Evolutionary conservation across 2,888 invertebrate genomes (phyloP), one percentile per base, ranked within the genome.

Genomic region (Sesia bembeciformis): DNA sequence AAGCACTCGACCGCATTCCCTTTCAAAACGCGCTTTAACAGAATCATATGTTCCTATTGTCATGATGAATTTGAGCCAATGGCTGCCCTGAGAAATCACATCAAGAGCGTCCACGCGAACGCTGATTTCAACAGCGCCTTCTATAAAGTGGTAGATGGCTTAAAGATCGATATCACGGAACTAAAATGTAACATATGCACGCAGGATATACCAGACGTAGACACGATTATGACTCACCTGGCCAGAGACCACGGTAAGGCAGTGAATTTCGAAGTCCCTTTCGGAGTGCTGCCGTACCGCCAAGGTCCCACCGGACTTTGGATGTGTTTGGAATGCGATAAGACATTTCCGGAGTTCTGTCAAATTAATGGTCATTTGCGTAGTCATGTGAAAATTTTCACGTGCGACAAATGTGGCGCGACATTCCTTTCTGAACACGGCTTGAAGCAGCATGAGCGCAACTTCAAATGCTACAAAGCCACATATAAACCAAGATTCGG

Each of bases 11-110:
- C 82, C 43, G 87, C 87, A 4, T 82, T 81, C 60, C 87, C 87
- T 4, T 88, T 88, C 78, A 87, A 87, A 66, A 87, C 87, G 4
- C 76, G 87, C 57, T 87, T 88, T 68, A 87, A 87, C 72, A 78
- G 85, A 62, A 86, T 87, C 53, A 70, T 86, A 23, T 88, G 87
- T 61, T 86, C 87, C 0, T 88, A 87, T 63, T 88, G 87, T 62
- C 84, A 86, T 60, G 87, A 87, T 56, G 85, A 87, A 60, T 84
- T 84, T 57, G 81, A 85, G 61, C 78, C 78, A 3, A 86, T 87
- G 82, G 72, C 82, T 4, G 71, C 78, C 4, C 67, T 88, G 53
- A 75, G 87, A 46, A 76, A 75, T n/a, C 87, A 88, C 59, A 75
- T 87, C 53, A 82, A 80, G 63, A 58, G 68, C 0, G 76, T 68